Base-by-base conservation (phyloP, 1,140 invertebrate species). In the Pteromalus puparum region DNA sequence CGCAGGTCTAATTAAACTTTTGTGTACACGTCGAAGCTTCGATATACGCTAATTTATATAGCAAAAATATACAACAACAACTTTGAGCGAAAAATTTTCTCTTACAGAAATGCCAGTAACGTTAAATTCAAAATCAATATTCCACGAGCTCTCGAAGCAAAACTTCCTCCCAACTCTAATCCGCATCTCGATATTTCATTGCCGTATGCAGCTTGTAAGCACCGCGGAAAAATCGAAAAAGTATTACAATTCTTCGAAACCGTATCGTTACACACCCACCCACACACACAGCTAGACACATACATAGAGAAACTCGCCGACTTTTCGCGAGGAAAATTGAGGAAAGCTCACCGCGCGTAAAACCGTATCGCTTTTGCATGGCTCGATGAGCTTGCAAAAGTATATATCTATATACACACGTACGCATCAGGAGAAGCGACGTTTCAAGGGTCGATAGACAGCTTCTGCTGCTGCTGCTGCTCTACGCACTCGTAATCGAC, bases 381-480 rank as follows among this genome's bases (percentile, higher is more conserved):
- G 79, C 70, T 81, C 38, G 42, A 30, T 34, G 68, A 81, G 18
- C 65, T 15, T 15, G 21, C 77, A 12, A 65, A 4, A n/a, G 6
- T 61, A 61, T 61, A 79, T 34, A 18, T 70, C 13, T 34, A 81
- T 21, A 38, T 15, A 73, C 1, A 13, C 30, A 34, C 30, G 6
- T 5, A 34, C 30, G 30, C 30, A 5, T 4, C 67, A 30, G 21
- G 28, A 18, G 68, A 72, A 81, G 24, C 26, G 2, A 30, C 24
- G 18, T 65, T 82, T 61, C 30, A 65, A 82, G 70, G 70, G 1
- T 77, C 73, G 53, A 76, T 83, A 67, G 75, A 42, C 73, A 82
- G 21, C n/a, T 30, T 48, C 28, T 53, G 18, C 15, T 18, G 34
- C 4, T 7, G 21, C 53, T 61, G 18, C 18, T 9, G 38, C 53